Evolutionary conservation across 2,797 vertebrate genomes (phyloP), one percentile per base, ranked within the genome.

Genomic region (Psittacula derbiana): DNA sequence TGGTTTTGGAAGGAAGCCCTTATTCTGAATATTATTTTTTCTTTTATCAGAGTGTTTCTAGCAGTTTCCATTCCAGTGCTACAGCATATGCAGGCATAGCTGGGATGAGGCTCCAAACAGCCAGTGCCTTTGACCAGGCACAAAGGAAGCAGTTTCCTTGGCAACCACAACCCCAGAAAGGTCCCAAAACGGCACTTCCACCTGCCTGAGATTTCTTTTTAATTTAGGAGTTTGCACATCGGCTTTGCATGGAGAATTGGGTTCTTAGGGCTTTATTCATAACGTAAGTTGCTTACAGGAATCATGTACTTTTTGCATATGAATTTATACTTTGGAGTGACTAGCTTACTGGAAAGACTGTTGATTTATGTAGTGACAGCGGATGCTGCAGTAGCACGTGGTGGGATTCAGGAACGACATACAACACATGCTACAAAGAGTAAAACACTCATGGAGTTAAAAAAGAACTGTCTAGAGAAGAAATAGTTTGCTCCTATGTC

Each of bases 131-230:
- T 94, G 88, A 83, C 96, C 95, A 86, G 95, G 96, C 96, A 96
- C 78, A 95, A 88, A 95, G 76, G 88, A 97, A 93, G n/a, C 13
- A 2, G 97, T 98, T 98, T 92, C 96, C 97, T 79, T 97, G 95
- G 97, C 87, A 98, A 98, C 97, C 0, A 7, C 79, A 95, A 83
- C 72, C 41, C 80, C 61, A 83, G 69, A 90, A 93, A 83, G 47
- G 87, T 96, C 93, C 86, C 90, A 79, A 60, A 93, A 90, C 58
- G 88, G 88, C 57, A 92, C 80, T 95, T 94, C 88, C 90, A 91
- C 91, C 90, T 96, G 78, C 76, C 74, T 91, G 92, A 93, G 85
- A 94, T 96, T 95, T 79, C 80, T 93, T 96, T 97, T 95, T 96
- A 91, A 94, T 96, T 92, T 95, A 93, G 87, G 92, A 93, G 84